Evolutionary conservation across 2,797 vertebrate species (phyloP).

Genomic region (Bradypodion ventrale): DNA sequence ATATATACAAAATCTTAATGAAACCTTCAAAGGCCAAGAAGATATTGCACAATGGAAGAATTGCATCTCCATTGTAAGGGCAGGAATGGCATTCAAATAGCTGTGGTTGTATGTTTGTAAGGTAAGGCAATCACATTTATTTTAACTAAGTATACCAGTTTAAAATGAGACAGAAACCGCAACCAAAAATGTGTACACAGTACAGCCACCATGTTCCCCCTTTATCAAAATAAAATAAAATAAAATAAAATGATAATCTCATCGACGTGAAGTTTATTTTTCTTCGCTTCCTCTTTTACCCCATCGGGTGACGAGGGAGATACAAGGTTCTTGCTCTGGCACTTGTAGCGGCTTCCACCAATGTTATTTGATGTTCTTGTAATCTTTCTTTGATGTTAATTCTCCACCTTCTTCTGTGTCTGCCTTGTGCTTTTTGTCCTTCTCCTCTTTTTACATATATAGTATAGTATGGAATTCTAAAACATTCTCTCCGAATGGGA

Average conservation of each 20-base stretch:
- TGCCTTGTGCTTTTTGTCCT: too few relatives aligned
- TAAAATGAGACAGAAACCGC: not conserved
- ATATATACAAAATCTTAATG: constrained; percentile 49
- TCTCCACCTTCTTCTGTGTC: too few relatives aligned
- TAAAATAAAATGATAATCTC: not conserved
- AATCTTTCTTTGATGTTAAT: too few relatives aligned
- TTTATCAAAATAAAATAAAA: not conserved
- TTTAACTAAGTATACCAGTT: not conserved
- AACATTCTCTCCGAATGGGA: too few relatives aligned
- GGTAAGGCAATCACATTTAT: constrained; percentile 43
- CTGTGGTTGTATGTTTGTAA: constrained; percentile 44
- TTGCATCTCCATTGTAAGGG: constrained; percentile 38
- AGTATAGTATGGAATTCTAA: too few relatives aligned
- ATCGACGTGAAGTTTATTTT: too few relatives aligned
- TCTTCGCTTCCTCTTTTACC: too few relatives aligned
- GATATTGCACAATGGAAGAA: constrained; percentile 37
- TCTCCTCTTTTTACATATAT: too few relatives aligned
- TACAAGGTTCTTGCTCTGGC: too few relatives aligned
- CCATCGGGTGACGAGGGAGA: too few relatives aligned
- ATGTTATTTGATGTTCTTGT: too few relatives aligned
- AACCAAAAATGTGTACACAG: not conserved
- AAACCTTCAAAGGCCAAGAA: constrained; percentile 47
- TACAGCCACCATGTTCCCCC: not conserved
- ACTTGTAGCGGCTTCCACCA: too few relatives aligned
- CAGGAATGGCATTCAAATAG: constrained; percentile 40